Conservation (phyloP, 2,113 vertebrate genomes). For the Limanda limanda region DNA sequence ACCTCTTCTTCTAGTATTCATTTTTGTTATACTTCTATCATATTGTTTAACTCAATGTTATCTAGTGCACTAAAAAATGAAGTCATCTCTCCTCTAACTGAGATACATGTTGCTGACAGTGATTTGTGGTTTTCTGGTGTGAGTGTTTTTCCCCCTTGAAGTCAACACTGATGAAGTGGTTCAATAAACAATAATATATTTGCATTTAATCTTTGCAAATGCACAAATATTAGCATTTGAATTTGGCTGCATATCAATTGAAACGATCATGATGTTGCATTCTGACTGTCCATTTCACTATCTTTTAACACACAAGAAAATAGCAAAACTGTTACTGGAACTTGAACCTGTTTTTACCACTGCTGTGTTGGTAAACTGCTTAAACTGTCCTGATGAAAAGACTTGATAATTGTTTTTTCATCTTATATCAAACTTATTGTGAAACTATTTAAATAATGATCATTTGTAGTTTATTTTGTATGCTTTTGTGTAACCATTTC, state of each 20-base stretch:
- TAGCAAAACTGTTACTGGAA: constrained; percentile 59
- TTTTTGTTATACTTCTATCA: constrained; percentile 66
- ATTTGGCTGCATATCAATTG: constrained; percentile 29
- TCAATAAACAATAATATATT: constrained; percentile 18
- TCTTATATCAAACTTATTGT: constrained; percentile 75
- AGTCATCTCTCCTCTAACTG: constrained; percentile 57
- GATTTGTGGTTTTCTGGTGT: constrained; percentile 60
- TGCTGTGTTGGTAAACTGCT: constrained; percentile 69
- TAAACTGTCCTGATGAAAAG: constrained; percentile 68
- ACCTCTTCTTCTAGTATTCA: constrained; percentile 66
- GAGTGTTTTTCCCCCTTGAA: constrained; percentile 25
- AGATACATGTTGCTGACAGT: constrained; percentile 61
- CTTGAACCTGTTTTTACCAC: constrained; percentile 76
- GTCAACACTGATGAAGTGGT: constrained; percentile 22
- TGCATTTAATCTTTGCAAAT: constrained; percentile 27
- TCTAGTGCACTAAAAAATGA: constrained; percentile 77
- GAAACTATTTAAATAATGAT: constrained; percentile 80
- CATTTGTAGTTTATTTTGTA: constrained; percentile 76
- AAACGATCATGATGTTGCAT: constrained; percentile 19
- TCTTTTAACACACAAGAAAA: constrained; percentile 31
- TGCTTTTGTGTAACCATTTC: constrained; percentile 75
- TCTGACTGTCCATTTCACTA: constrained; percentile 16
- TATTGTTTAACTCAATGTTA: constrained; percentile 71
- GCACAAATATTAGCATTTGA: constrained; percentile 52
- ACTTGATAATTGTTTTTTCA: constrained; percentile 57